phyloP scores from a whole-genome alignment of 2,113 vertebrate species.

The Apteryx owenii region DNA sequence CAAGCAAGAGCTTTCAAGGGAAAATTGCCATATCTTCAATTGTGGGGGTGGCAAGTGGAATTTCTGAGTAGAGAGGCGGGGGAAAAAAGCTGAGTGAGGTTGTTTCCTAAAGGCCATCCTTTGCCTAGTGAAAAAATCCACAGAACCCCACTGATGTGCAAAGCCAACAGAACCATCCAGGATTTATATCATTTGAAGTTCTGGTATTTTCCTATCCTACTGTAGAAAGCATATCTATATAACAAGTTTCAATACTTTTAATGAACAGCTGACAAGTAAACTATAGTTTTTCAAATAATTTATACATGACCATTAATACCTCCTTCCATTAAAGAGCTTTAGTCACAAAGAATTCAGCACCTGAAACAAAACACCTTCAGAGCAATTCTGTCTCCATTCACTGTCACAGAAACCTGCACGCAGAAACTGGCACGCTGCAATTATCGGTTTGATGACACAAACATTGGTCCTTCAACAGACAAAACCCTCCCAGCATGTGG shows the following conservation, averaged over 20 bases:
- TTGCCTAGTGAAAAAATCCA: background rate
- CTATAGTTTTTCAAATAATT: background rate
- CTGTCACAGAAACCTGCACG: rapidly evolving
- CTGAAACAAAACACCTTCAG: background rate
- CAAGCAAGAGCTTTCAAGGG: background rate
- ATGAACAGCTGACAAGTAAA: background rate
- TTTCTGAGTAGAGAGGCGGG: background rate
- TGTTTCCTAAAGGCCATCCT: background rate
- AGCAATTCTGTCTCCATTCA: background rate
- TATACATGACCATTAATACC: background rate
- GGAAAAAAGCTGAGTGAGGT: background rate
- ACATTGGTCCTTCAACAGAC: background rate
- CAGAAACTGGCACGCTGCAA: background rate
- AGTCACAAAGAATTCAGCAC: background rate
- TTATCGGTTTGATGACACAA: background rate
- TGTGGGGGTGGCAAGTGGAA: background rate
- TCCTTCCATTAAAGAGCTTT: background rate
- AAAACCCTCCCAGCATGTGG: background rate
- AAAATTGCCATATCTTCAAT: background rate
- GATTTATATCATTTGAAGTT: background rate
- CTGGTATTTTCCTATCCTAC: background rate
- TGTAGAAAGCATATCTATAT: background rate
- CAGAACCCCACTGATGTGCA: background rate
- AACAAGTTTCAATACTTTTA: background rate
- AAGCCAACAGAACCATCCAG: background rate